Conservation (phyloP, 1,140 invertebrate species). For the Adoxophyes honmai region DNA sequence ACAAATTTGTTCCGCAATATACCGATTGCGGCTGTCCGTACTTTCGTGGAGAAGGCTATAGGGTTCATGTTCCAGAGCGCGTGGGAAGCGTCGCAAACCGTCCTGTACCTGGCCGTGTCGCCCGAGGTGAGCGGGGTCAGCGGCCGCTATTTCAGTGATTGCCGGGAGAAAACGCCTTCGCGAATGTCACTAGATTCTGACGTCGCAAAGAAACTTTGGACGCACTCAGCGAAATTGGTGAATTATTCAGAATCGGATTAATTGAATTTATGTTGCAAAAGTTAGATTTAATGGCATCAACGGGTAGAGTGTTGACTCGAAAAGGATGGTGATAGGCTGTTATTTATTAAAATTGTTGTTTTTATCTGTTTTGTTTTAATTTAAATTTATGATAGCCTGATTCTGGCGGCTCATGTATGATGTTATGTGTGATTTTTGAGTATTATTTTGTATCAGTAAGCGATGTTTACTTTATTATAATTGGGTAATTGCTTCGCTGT, state of each 20-base stretch:
- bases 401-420: too few species aligned
- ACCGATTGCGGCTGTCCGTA: constrained; percentile 56
- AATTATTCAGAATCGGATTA: constrained; percentile 38
- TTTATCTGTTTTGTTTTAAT: too few species aligned
- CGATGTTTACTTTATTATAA: too few species aligned
- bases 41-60: constrained; percentile 37
- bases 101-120: constrained; percentile 77
- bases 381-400: too few species aligned
- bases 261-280: constrained; percentile 27
- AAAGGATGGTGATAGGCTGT: too few species aligned
- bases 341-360: too few species aligned
- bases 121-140: constrained; percentile 74
- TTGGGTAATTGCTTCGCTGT: too few species aligned
- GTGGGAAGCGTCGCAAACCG: constrained; percentile 79
- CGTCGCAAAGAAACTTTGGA: constrained; percentile 66
- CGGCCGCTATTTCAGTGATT: constrained; percentile 80
- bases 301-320: too few species aligned
- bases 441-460: too few species aligned
- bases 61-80: constrained; percentile 66
- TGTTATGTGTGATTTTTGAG: too few species aligned
- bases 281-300: neutral
- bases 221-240: constrained; percentile 67
- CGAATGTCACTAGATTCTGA: constrained; percentile 58
- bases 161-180: constrained; percentile 60
- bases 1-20: constrained; percentile 91